phyloP scores from a whole-genome alignment of 1,140 invertebrate genomes.

The Cydia pomonella region DNA sequence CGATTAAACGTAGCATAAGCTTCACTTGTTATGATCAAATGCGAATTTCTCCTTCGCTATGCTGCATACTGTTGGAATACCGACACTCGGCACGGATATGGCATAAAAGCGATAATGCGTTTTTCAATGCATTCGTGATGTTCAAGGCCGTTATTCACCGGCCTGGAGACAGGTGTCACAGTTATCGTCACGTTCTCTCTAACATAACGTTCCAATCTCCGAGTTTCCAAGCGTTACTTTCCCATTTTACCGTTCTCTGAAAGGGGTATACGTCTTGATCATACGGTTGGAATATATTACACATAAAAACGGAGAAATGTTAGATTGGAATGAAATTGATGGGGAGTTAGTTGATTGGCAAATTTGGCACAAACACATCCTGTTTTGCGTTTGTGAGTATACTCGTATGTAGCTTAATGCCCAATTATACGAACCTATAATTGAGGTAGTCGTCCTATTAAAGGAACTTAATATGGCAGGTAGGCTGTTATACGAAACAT shows the following conservation, averaged over 20 bases:
- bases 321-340: not conserved
- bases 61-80: constrained; percentile 45
- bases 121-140: constrained; percentile 64
- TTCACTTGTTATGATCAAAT: not conserved
- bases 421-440: not conserved
- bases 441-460: not conserved
- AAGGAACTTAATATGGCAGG: not conserved
- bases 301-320: not conserved
- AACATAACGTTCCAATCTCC: constrained; percentile 46
- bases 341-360: not conserved
- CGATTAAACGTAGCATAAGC: not conserved
- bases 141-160: constrained; percentile 63
- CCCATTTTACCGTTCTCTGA: constrained; percentile 41
- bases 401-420: no score
- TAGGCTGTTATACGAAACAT: constrained; percentile 10
- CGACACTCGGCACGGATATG: constrained; percentile 48
- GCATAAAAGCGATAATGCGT: constrained; percentile 53
- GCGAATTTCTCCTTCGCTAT: constrained; percentile 31
- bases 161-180: constrained; percentile 54
- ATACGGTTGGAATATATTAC: not conserved
- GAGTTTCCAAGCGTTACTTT: constrained; percentile 48
- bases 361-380: not conserved
- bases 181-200: constrained; percentile 53
- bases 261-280: constrained; percentile 27
- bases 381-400: not conserved